These are phyloP conservation scores for Larimichthys crocea DNA, from an alignment of 2,113 vertebrate species.

Conservation along the genomic window DNA sequence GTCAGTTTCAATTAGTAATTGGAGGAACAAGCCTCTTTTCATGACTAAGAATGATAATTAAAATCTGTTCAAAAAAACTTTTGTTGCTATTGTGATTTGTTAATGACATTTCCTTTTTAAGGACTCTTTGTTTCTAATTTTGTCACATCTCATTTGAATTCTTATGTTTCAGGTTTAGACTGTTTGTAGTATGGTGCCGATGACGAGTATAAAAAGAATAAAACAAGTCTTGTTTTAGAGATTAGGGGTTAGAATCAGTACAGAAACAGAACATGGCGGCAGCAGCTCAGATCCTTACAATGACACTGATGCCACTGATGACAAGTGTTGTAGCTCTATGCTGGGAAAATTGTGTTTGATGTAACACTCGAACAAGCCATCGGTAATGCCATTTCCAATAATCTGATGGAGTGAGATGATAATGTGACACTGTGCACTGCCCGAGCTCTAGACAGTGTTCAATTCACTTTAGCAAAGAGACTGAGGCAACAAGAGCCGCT, in stretches of 20 bases:
- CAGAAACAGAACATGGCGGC: constrained; percentile 23
- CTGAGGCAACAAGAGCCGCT: background rate
- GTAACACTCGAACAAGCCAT: background rate
- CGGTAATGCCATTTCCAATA: background rate
- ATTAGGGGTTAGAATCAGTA: constrained; percentile 20
- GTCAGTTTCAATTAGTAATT: constrained; percentile 57
- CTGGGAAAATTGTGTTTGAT: background rate
- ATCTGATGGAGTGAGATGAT: background rate
- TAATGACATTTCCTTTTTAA: constrained; percentile 34
- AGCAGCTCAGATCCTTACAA: constrained; percentile 20
- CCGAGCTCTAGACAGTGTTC: background rate
- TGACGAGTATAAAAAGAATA: constrained; percentile 16
- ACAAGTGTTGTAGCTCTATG: background rate
- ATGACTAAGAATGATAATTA: constrained; percentile 50
- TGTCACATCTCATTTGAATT: constrained; percentile 29
- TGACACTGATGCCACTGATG: background rate
- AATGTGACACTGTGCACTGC: background rate
- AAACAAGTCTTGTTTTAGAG: constrained; percentile 31
- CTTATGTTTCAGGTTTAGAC: background rate
- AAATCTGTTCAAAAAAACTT: constrained; percentile 32
- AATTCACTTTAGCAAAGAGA: background rate
- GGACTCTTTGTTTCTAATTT: constrained; percentile 35
- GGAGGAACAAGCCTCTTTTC: constrained; percentile 39
- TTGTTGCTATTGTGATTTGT: constrained; percentile 42
- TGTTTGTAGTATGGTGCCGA: background rate